Conservation (phyloP, 2,888 invertebrate genomes). For the Sympetrum striolatum region DNA sequence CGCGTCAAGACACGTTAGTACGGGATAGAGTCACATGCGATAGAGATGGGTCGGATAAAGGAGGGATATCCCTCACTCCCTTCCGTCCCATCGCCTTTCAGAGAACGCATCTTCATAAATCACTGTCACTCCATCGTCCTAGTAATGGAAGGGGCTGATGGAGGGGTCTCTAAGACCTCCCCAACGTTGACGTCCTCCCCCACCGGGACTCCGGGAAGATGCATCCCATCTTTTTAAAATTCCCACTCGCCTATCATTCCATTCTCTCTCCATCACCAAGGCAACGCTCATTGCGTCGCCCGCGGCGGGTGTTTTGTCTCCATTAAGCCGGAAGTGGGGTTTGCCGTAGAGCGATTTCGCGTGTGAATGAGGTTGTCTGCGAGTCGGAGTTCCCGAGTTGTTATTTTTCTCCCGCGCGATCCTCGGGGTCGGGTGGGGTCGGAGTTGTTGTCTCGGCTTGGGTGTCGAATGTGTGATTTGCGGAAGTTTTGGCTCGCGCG, state of each 20-base stretch:
- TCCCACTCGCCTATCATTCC: constrained; percentile 20
- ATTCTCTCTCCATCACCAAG: not conserved
- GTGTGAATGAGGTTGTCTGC: not conserved
- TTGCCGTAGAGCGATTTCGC: not conserved
- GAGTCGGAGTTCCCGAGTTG: not conserved
- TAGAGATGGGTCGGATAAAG: not conserved
- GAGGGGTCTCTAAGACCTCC: not conserved
- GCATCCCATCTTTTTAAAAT: constrained; percentile 22
- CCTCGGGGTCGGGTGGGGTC: not conserved
- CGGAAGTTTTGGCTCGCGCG: no score
- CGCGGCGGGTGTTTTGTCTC: constrained; percentile 24
- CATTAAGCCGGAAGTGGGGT: constrained; percentile 34
- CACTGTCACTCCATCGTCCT: constrained; percentile 32
- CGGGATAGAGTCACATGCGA: not conserved
- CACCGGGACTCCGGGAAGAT: not conserved
- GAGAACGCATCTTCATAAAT: constrained; percentile 42
- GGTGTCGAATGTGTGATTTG: no score
- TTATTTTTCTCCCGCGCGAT: not conserved
- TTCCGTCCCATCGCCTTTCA: not conserved
- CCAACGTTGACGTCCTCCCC: constrained; percentile 18
- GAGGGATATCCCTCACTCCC: not conserved
- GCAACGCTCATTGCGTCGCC: not conserved
- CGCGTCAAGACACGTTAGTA: not conserved
- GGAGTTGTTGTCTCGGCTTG: not conserved
- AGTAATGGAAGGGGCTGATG: constrained; percentile 10